Percentiles rank a stretch among this genome's conserved stretches.
phyloP scores from a whole-genome alignment of 2,888 invertebrate genomes.

The Orchestes rusci region DNA sequence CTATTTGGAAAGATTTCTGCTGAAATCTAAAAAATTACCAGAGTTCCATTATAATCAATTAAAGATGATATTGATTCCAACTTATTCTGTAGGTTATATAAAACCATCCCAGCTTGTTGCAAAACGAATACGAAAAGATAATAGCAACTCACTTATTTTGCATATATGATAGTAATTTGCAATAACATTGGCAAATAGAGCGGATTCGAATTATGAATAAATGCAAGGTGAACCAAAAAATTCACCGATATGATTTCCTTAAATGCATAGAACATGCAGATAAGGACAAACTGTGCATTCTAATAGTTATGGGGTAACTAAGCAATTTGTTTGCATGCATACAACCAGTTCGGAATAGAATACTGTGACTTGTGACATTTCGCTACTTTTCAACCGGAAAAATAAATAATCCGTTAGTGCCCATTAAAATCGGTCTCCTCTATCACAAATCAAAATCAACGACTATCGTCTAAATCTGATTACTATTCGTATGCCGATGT shows the following conservation, averaged over 20 bases:
- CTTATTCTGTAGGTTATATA: no score
- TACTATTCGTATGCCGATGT: conserved; percentile 13
- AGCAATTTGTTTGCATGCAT: not conserved
- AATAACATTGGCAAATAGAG: conserved; percentile 16
- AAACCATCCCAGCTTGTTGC: no score
- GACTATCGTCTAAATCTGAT: conserved; percentile 11
- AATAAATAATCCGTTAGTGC: conserved; percentile 4
- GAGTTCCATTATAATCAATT: no score
- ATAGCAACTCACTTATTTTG: no score
- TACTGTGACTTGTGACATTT: no score
- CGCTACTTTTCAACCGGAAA: conserved; percentile 7
- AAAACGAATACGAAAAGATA: no score
- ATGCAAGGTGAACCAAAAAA: conserved; percentile 19
- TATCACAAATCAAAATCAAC: conserved; percentile 17
- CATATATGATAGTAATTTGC: conserved; percentile 20
- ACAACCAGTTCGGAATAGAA: not conserved
- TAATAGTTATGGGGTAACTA: not conserved
- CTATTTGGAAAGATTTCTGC: no score
- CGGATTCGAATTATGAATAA: conserved; percentile 19
- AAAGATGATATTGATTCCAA: no score
- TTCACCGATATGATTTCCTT: conserved; percentile 4
- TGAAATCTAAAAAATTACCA: no score
- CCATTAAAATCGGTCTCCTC: conserved; percentile 13
- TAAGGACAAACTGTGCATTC: no score
- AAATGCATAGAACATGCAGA: conserved; percentile 3